These are phyloP conservation scores for Vandiemenella viatica DNA, from an alignment of 2,888 invertebrate genomes.

Conservation along the genomic window DNA sequence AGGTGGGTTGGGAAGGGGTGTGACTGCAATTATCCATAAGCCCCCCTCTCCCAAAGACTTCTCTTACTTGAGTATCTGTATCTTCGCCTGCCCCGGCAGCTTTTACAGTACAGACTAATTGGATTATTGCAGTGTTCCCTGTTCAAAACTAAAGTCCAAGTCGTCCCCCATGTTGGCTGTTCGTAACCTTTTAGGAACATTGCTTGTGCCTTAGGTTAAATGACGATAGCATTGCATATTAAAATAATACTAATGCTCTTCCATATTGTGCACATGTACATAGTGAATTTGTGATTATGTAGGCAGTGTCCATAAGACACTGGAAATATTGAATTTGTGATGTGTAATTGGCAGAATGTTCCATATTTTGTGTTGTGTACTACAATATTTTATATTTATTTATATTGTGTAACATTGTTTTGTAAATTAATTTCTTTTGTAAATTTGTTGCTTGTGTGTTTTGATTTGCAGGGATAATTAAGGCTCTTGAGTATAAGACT, in stretches of 20 bases:
- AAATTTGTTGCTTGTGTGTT: no score
- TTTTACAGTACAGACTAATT: no score
- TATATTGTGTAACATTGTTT: no score
- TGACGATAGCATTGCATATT: conserved; percentile 6
- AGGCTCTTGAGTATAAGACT: no score
- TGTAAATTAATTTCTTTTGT: no score
- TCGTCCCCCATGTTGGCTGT: neutral
- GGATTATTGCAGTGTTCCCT: neutral
- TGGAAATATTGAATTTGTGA: neutral
- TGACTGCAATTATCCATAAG: no score
- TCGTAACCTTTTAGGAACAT: conserved; percentile 8
- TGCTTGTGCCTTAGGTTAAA: conserved; percentile 12
- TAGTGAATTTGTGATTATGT: neutral
- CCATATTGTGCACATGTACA: neutral
- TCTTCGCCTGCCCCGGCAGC: no score
- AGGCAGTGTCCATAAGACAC: neutral
- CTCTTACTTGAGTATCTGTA: no score
- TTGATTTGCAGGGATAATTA: no score
- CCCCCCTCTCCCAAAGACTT: no score
- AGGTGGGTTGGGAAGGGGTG: no score
- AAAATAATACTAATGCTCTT: no score
- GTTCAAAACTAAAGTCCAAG: neutral
- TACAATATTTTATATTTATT: neutral
- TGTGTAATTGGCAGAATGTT: neutral
- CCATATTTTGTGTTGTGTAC: neutral